phyloP scores from a whole-genome alignment of 2,113 vertebrate species.

The Arothron firmamentum region DNA sequence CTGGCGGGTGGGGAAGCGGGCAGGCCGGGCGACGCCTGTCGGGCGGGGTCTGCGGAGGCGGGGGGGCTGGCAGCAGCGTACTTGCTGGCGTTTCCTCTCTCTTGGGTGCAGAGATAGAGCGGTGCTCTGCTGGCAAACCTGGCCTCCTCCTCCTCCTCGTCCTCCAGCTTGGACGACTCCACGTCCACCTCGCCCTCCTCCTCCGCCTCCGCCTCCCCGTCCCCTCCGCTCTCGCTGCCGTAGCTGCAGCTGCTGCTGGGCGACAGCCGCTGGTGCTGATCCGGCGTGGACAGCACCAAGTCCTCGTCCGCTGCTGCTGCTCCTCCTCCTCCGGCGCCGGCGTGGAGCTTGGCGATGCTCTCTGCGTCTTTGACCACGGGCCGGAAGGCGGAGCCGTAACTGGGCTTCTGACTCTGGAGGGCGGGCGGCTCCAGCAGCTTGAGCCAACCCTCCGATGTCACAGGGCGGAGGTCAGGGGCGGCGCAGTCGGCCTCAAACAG shows the following conservation, averaged over 20 bases:
- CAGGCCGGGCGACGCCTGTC: constrained; percentile 63
- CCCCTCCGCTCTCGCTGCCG: constrained; percentile 84
- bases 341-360: constrained; percentile 90
- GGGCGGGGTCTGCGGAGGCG: constrained; percentile 77
- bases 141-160: constrained; percentile 77
- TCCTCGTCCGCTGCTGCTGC: constrained; percentile 66
- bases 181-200: constrained; percentile 91
- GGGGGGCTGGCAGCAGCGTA: constrained; percentile 55
- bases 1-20: constrained; percentile 69
- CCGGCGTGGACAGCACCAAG: constrained; percentile 54
- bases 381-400: constrained; percentile 89
- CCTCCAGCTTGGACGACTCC: constrained; percentile 86
- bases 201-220: constrained; percentile 81
- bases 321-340: constrained; percentile 31
- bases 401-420: constrained; percentile 74
- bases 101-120: constrained; percentile 66
- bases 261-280: constrained; percentile 74
- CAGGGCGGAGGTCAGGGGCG: constrained; percentile 67
- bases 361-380: constrained; percentile 87
- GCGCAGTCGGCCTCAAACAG: constrained; percentile 77
- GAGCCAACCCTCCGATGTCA: constrained; percentile 74
- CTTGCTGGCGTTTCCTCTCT: constrained; percentile 72
- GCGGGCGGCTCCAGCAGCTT: constrained; percentile 74
- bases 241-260: constrained; percentile 89
- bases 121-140: constrained; percentile 42